Conservation (phyloP, 2,113 vertebrate genomes). For the Solea solea region DNA sequence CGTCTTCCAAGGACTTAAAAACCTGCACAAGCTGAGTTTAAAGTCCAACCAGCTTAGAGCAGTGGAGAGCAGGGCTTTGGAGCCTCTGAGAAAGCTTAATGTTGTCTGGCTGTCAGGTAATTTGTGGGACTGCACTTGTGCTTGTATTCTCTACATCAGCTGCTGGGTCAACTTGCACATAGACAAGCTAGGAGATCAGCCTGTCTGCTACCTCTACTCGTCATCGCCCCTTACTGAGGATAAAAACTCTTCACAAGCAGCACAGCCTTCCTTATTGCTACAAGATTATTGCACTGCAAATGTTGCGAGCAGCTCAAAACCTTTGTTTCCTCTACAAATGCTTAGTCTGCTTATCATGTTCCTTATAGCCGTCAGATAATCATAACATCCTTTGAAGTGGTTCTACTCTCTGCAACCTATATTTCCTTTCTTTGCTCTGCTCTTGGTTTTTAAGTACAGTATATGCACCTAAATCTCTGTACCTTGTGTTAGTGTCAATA, state of each 20-base stretch:
- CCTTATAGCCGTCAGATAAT: background rate
- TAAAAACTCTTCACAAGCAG: background rate
- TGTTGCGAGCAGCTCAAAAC: background rate
- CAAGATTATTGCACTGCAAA: slow-evolving; percentile 7
- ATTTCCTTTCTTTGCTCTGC: too few relatives aligned
- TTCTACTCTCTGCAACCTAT: background rate
- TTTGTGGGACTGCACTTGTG: slow-evolving; percentile 69
- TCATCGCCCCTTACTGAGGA: background rate
- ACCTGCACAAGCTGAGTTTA: slow-evolving; percentile 63
- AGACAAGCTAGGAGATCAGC: slow-evolving; percentile 29
- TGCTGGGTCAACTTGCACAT: slow-evolving; percentile 58
- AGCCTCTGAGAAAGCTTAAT: slow-evolving; percentile 34
- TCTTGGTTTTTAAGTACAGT: too few relatives aligned
- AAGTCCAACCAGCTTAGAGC: slow-evolving; percentile 64
- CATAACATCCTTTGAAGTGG: background rate
- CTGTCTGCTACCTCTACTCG: slow-evolving; percentile 34
- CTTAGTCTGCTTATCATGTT: background rate
- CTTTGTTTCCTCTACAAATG: slow-evolving; percentile 15
- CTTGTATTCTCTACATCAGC: slow-evolving; percentile 50
- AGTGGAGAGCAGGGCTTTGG: slow-evolving; percentile 54
- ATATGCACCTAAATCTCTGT: too few relatives aligned
- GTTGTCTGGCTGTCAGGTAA: slow-evolving; percentile 60
- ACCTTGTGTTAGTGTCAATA: background rate
- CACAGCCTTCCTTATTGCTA: background rate
- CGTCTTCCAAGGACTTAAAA: slow-evolving; percentile 57